Conservation (phyloP, 1,140 invertebrate species). For the Lepidotrigona ventralis region DNA sequence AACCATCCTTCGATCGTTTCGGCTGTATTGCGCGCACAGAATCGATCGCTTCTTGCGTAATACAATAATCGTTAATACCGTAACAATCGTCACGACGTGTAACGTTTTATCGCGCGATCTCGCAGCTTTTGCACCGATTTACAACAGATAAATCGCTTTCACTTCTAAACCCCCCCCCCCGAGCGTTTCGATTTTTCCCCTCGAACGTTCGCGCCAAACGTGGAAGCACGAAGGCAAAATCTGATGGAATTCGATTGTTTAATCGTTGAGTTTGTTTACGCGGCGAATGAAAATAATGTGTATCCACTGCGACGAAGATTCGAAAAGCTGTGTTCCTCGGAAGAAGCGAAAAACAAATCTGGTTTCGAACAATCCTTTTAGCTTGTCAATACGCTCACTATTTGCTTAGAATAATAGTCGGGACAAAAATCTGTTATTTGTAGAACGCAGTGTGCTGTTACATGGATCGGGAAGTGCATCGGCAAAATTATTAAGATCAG, state of each 20-base stretch:
- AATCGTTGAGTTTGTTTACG: background rate
- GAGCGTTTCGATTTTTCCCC: background rate
- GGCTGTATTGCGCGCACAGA: background rate
- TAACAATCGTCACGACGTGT: slow-evolving; percentile 29
- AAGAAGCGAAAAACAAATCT: too few relatives aligned
- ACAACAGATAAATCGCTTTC: slow-evolving; percentile 37
- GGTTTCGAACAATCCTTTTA: too few relatives aligned
- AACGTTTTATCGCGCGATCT: slow-evolving; percentile 6
- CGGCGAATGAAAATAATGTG: background rate
- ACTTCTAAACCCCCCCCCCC: background rate
- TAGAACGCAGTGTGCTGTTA: too few relatives aligned
- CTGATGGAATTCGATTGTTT: background rate
- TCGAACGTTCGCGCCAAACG: background rate
- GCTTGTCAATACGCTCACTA: too few relatives aligned
- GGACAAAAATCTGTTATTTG: too few relatives aligned
- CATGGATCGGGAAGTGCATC: too few relatives aligned
- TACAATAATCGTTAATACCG: background rate
- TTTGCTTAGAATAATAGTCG: too few relatives aligned
- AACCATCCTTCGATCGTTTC: background rate
- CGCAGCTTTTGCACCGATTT: slow-evolving; percentile 9
- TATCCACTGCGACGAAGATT: too few relatives aligned
- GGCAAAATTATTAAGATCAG: too few relatives aligned
- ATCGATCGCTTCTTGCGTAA: slow-evolving; percentile 11
- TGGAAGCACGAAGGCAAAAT: background rate
- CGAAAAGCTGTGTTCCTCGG: too few relatives aligned